Conservation (phyloP, 1,140 invertebrate genomes). For the Mylabris phalerata region DNA sequence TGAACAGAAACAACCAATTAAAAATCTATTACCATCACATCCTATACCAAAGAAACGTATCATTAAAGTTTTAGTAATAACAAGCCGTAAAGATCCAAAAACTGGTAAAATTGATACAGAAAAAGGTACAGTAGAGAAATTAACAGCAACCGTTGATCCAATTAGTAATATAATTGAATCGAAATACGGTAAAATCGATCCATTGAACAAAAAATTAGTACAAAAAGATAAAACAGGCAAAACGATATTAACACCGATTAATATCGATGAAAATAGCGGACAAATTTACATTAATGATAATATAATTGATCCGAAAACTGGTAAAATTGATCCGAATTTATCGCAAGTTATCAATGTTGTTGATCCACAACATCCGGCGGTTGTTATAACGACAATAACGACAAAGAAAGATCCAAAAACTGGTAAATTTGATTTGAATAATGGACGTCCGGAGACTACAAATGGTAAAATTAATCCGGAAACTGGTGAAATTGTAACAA, state of each 20-base stretch:
- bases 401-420: conserved; percentile 54
- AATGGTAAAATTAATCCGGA: conserved; percentile 58
- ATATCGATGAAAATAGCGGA: conserved; percentile 54
- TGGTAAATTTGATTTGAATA: conserved; percentile 51
- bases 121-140: conserved; percentile 50
- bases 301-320: conserved; percentile 51
- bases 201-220: conserved; percentile 48
- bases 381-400: conserved; percentile 57
- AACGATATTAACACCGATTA: conserved; percentile 50
- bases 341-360: conserved; percentile 58
- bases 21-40: conserved; percentile 48
- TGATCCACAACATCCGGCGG: conserved; percentile 58
- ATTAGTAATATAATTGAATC: conserved; percentile 50
- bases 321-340: conserved; percentile 53
- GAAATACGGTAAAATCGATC: conserved; percentile 53
- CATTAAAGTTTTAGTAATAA: conserved; percentile 48
- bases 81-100: conserved; percentile 51
- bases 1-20: conserved; percentile 51
- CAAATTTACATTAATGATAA: conserved; percentile 57
- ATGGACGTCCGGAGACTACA: conserved; percentile 53
- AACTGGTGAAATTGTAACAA: conserved; percentile 57
- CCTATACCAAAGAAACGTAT: conserved; percentile 39
- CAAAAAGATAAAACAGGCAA: conserved; percentile 52
- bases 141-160: conserved; percentile 50
- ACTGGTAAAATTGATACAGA: conserved; percentile 49